A percentile compares a stretch with the other conserved stretches of the same genome.
phyloP scores from a whole-genome alignment of 2,888 invertebrate species.

The Diplazon laetatorius region DNA sequence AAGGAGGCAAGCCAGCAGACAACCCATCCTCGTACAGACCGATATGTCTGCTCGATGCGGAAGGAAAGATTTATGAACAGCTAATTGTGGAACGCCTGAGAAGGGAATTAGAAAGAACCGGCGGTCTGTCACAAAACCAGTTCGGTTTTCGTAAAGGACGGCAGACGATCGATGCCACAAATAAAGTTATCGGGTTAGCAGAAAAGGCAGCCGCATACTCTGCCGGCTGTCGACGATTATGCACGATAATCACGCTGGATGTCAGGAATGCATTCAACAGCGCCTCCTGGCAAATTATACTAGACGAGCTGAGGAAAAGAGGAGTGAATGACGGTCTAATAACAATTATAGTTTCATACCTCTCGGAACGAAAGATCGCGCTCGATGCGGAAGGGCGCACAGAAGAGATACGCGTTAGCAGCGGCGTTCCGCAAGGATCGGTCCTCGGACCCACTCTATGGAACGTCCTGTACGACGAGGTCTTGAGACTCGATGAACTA shows the following conservation, averaged over 20 bases:
- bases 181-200: constrained; percentile 21
- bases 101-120: constrained; percentile 31
- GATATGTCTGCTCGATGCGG: constrained; percentile 54
- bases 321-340: background rate
- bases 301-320: constrained; percentile 2
- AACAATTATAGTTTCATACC: constrained; percentile 1
- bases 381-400: background rate
- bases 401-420: background rate
- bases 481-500: background rate
- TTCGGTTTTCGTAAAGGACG: constrained; percentile 43
- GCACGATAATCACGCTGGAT: constrained; percentile 59
- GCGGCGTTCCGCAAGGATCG: constrained; percentile 44
- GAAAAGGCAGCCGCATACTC: constrained; percentile 2
- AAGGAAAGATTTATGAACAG: constrained; percentile 51
- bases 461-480: constrained; percentile 32
- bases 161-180: constrained; percentile 53
- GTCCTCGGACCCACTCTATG: constrained; percentile 48
- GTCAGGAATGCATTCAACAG: constrained; percentile 23
- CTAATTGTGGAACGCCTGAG: constrained; percentile 42
- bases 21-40: constrained; percentile 49
- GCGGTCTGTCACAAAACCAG: constrained; percentile 45
- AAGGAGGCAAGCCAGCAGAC: constrained; percentile 30
- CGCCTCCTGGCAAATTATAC: constrained; percentile 2
- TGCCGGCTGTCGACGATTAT: constrained; percentile 16
- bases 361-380: background rate